Evolutionary conservation across 2,888 invertebrate genomes (phyloP).

Genomic region (Thecocarcelia acutangulata): DNA sequence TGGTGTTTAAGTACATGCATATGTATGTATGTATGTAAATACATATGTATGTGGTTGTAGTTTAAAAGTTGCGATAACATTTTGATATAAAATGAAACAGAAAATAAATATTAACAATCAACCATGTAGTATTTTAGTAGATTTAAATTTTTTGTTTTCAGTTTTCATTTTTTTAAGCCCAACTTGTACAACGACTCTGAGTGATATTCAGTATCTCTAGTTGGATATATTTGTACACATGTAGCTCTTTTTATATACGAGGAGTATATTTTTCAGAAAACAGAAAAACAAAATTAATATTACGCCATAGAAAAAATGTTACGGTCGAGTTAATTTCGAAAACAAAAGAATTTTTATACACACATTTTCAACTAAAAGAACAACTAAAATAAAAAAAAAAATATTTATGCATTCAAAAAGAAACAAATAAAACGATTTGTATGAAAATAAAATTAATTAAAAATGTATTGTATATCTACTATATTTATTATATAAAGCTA

Average conservation of each 20-base stretch:
- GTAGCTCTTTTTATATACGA: constrained; percentile 6
- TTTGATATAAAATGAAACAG: constrained; percentile 56
- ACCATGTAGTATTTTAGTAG: constrained; percentile 51
- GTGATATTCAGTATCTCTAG: constrained; percentile 31
- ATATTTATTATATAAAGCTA: not conserved
- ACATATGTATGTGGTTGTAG: constrained; percentile 27
- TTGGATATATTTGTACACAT: constrained; percentile 32
- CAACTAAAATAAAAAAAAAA: constrained; percentile 16
- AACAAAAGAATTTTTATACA: constrained; percentile 75
- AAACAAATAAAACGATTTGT: constrained; percentile 30
- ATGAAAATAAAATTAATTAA: constrained; percentile 23
- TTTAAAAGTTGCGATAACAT: constrained; percentile 63
- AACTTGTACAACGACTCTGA: constrained; percentile 44
- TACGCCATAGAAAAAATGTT: constrained; percentile 81
- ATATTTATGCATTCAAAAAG: not conserved
- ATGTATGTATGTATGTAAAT: constrained; percentile 22
- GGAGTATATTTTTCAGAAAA: constrained; percentile 40
- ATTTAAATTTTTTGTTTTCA: no score
- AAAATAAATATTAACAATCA: constrained; percentile 57
- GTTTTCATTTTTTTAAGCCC: constrained; percentile 58
- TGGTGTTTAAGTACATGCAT: not conserved
- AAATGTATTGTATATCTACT: not conserved
- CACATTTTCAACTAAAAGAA: constrained; percentile 49
- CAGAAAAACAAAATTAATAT: constrained; percentile 66
- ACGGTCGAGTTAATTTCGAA: constrained; percentile 81